Evolutionary conservation across 1,140 invertebrate genomes (phyloP).

Genomic region (Paralvinella palmiformis): DNA sequence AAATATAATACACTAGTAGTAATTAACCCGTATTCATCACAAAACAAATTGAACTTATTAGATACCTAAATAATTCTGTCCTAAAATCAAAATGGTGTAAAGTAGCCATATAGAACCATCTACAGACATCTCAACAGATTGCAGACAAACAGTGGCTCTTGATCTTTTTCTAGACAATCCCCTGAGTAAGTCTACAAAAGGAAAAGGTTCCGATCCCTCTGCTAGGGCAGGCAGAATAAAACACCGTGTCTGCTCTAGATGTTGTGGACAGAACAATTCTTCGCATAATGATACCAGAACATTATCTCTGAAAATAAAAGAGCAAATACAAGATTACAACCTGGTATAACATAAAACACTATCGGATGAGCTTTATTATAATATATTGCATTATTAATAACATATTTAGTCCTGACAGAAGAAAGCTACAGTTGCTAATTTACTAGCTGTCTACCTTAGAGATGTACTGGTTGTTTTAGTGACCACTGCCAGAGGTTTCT

Average conservation of each 20-base stretch:
- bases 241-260: conserved; percentile 42
- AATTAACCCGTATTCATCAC: neutral
- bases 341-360: neutral
- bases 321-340: neutral
- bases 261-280: conserved; percentile 32
- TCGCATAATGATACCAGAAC: conserved; percentile 14
- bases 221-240: conserved; percentile 48
- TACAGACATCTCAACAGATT: neutral
- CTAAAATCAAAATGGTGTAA: conserved; percentile 36
- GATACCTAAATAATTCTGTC: conserved; percentile 27
- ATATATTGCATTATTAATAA: neutral
- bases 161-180: neutral
- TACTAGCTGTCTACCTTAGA: conserved; percentile 30
- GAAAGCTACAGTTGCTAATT: neutral
- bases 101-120: conserved; percentile 40
- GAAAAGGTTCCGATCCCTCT: conserved; percentile 41
- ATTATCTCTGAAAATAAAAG: conserved; percentile 4
- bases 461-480: conserved; percentile 25
- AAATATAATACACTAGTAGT: neutral
- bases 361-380: conserved; percentile 5
- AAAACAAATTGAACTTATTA: neutral
- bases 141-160: neutral
- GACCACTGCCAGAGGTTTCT: conserved; percentile 59
- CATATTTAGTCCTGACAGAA: neutral
- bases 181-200: conserved; percentile 39